Percentiles rank a stretch among this genome's conserved stretches.
Evolutionary conservation across 2,888 invertebrate genomes (phyloP).

Genomic region (Xiphydria camelus): DNA sequence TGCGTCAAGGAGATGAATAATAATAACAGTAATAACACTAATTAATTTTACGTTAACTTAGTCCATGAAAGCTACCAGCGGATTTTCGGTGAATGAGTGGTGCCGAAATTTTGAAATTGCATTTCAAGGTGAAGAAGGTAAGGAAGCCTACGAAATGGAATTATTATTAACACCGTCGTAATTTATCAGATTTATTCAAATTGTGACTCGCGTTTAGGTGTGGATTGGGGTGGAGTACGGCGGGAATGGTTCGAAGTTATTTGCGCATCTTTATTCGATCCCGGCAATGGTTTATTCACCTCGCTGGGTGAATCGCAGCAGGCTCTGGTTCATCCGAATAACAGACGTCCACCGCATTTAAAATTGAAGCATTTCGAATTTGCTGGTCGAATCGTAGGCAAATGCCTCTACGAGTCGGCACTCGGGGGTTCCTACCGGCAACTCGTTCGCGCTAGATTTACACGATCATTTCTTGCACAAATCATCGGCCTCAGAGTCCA

Average conservation of each 20-base stretch:
- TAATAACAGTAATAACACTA: neutral
- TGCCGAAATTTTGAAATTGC: constrained; percentile 91
- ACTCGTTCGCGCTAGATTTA: constrained; percentile 86
- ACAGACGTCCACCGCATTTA: constrained; percentile 72
- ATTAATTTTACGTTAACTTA: constrained; percentile 42
- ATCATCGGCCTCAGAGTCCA: constrained; percentile 91
- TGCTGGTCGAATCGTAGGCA: constrained; percentile 91
- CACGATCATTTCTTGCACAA: constrained; percentile 91
- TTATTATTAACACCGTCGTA: neutral
- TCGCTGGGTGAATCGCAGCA: constrained; percentile 85
- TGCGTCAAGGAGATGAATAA: too few relatives aligned
- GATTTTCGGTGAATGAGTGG: constrained; percentile 89
- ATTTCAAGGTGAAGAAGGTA: constrained; percentile 93
- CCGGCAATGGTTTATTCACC: constrained; percentile 79
- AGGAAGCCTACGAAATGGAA: constrained; percentile 9
- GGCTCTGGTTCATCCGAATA: constrained; percentile 89
- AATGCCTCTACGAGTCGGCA: constrained; percentile 92
- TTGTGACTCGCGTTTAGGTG: constrained; percentile 62
- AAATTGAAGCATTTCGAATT: constrained; percentile 90
- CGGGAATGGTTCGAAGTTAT: constrained; percentile 94
- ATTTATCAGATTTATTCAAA: neutral
- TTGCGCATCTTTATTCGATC: constrained; percentile 85
- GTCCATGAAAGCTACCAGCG: constrained; percentile 82
- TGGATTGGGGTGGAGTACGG: constrained; percentile 92
- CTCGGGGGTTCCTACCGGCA: constrained; percentile 87